These are phyloP conservation scores for Proterorhinus semilunaris DNA, from an alignment of 2,113 vertebrate species.

Conservation along the genomic window DNA sequence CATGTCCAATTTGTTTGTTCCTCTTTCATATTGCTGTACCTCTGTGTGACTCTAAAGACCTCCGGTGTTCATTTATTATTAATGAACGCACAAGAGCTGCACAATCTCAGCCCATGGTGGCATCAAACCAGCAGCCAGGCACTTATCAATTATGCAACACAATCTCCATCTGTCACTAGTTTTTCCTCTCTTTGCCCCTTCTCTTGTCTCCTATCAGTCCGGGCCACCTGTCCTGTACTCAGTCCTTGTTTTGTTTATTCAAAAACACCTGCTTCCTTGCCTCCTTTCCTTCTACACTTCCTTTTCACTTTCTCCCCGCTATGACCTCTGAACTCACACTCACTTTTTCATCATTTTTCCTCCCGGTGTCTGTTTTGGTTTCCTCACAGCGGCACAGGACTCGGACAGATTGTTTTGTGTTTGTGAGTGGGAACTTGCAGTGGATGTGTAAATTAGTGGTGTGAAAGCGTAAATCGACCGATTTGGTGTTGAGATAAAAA, in stretches of 20 bases:
- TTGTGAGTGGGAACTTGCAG: constrained; percentile 17
- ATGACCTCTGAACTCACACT: constrained; percentile 52
- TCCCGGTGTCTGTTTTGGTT: constrained; percentile 47
- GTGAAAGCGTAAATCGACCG: background rate
- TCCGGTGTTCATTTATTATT: background rate
- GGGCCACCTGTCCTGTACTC: constrained; percentile 40
- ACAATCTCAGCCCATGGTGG: constrained; percentile 2
- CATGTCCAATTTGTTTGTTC: background rate
- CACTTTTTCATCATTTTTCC: constrained; percentile 58
- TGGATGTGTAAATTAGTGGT: background rate
- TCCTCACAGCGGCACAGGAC: constrained; percentile 66
- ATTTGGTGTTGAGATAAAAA: background rate
- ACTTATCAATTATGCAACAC: constrained; percentile 42
- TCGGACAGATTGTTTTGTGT: constrained; percentile 58
- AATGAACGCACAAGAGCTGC: background rate
- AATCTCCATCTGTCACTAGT: constrained; percentile 33
- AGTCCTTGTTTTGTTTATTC: constrained; percentile 37
- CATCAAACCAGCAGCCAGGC: constrained; percentile 16
- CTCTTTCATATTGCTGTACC: background rate
- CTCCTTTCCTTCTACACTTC: constrained; percentile 36
- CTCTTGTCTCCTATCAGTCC: constrained; percentile 6
- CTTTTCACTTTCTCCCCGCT: constrained; percentile 56
- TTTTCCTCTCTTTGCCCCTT: constrained; percentile 11
- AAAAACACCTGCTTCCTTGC: constrained; percentile 63
- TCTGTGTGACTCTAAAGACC: background rate